These are phyloP conservation scores for Colostygia pectinataria DNA, from an alignment of 2,888 invertebrate species.

Conservation along the genomic window DNA sequence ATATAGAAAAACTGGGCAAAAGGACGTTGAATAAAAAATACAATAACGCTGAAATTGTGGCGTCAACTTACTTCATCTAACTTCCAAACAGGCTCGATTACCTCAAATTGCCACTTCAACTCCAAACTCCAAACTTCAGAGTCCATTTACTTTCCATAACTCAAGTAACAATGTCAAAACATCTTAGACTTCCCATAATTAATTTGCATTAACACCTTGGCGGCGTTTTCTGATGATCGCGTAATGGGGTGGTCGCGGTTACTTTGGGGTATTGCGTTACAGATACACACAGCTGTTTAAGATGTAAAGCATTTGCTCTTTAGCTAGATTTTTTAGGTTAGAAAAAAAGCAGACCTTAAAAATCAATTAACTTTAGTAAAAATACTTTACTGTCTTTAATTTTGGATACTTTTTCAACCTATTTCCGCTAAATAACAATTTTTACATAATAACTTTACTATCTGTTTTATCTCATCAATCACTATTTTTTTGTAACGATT, in stretches of 20 bases:
- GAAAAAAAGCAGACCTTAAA: too few species aligned
- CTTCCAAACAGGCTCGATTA: slow-evolving; percentile 29
- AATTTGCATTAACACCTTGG: slow-evolving; percentile 73
- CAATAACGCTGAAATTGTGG: slow-evolving; percentile 1
- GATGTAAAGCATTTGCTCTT: background rate
- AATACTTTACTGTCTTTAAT: too few species aligned
- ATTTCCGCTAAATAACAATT: too few species aligned
- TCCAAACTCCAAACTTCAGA: slow-evolving; percentile 32
- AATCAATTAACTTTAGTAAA: too few species aligned
- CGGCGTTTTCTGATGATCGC: slow-evolving; percentile 66
- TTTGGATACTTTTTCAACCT: too few species aligned
- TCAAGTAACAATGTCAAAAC: slow-evolving; percentile 64
- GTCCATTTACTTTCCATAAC: slow-evolving; percentile 57
- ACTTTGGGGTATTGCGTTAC: slow-evolving; percentile 57
- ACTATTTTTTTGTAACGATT: too few species aligned
- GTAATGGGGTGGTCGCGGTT: slow-evolving; percentile 58
- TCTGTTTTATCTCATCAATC: too few species aligned
- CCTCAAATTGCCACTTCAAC: slow-evolving; percentile 12
- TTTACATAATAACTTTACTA: too few species aligned
- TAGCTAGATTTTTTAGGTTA: too few species aligned
- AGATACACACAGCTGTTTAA: slow-evolving; percentile 42
- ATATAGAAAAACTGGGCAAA: background rate
- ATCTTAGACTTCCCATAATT: slow-evolving; percentile 63
- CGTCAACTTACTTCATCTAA: slow-evolving; percentile 18
- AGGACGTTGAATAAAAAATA: background rate